Evolutionary conservation across 1,140 invertebrate species (phyloP), one percentile per base, ranked within the genome.

Genomic region (Anthonomus grandis): DNA sequence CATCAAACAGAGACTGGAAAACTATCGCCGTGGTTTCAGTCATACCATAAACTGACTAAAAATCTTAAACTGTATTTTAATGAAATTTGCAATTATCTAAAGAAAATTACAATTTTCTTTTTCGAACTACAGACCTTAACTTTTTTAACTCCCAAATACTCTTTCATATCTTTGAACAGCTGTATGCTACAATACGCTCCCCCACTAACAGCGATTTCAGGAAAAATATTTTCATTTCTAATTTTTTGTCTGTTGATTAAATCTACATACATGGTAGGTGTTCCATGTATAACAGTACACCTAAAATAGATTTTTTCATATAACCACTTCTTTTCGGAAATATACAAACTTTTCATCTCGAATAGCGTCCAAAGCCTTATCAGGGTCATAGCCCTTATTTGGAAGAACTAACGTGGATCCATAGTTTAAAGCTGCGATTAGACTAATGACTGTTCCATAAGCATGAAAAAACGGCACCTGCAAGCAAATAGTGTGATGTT

Each of bases 241-340:
- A 76, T 72, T 47, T 78, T 75, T 31, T 80, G 74, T 39, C 79
- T 73, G 0, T 76, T 73, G 4, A 93, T 64, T 49, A 93, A 78
- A 71, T 97, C 93, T 48, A 97, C 87, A 71, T 90, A 94, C 95
- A 99, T 98, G 0, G 95, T 98, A 3, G 96, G 96, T 0, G 95
- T 97, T 10, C 95, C 95, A 65, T 89, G 91, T 12, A 91, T 72
- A 4, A 89, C 70, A 2, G 84, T 85, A 65, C 91, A 93, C 67
- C 86, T 89, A 65, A 69, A 65, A 52, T 15, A 47, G 6, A 39
- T 10, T n/a, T 39, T n/a, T 39, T 9, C 8, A 31, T 31, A 31
- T 9, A 31, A 31, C n/a, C n/a, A n/a, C n/a, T n/a, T n/a, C n/a
- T n/a, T n/a, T n/a, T n/a, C n/a, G 31, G 38, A 2, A 41, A 41